Conservation (phyloP, 2,888 invertebrate genomes). For the Drosophila parthenogenetica region DNA sequence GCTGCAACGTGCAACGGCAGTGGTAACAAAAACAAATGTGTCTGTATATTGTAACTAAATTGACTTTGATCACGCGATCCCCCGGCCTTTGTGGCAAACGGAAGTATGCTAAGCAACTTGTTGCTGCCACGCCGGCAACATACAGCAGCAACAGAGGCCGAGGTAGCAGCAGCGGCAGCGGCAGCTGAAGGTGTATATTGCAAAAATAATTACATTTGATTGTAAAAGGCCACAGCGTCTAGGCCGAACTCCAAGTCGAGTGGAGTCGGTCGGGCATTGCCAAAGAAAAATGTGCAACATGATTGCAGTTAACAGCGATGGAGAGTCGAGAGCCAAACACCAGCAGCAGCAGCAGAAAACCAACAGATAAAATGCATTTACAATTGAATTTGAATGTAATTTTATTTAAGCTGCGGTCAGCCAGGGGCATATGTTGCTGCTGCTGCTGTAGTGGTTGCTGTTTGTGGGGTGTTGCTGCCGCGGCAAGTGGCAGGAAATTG, state of each 20-base stretch:
- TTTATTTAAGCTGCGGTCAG: conserved; percentile 83
- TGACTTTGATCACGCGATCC: conserved; percentile 85
- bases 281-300: conserved; percentile 83
- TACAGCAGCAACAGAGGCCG: conserved; percentile 39
- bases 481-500: conserved; percentile 82
- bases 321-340: conserved; percentile 48
- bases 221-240: conserved; percentile 79
- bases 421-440: conserved; percentile 59
- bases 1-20: conserved; percentile 47
- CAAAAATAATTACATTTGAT: conserved; percentile 82
- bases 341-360: conserved; percentile 62
- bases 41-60: conserved; percentile 83
- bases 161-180: conserved; percentile 48
- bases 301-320: conserved; percentile 81
- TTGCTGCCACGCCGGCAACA: conserved; percentile 72
- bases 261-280: conserved; percentile 38
- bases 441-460: conserved; percentile 20
- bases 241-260: conserved; percentile 41
- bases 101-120: conserved; percentile 83
- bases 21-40: conserved; percentile 76
- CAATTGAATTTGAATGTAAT: conserved; percentile 84
- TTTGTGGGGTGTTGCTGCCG: conserved; percentile 32
- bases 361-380: conserved; percentile 84
- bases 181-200: conserved; percentile 81
- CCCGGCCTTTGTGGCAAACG: conserved; percentile 80